Evolutionary conservation across 2,888 invertebrate species (phyloP).

Genomic region (Priocnemis perturbator): DNA sequence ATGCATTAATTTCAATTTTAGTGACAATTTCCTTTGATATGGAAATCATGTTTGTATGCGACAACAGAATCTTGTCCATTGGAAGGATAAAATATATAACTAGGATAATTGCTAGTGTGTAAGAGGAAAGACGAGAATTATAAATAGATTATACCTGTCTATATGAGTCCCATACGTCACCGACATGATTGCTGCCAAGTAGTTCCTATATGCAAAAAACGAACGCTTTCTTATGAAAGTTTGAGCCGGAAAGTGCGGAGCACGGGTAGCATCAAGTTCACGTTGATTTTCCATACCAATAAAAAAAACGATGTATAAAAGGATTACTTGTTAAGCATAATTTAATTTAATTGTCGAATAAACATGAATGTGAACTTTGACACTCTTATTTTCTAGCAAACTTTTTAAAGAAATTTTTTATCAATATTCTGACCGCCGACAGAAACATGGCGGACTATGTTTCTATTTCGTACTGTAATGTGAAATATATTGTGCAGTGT

Average conservation of each 20-base stretch:
- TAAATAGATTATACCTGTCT: conserved; percentile 57
- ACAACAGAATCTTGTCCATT: conserved; percentile 53
- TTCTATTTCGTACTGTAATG: conserved; percentile 46
- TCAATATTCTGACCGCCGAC: conserved; percentile 12
- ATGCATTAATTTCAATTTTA: conserved; percentile 57
- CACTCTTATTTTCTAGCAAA: background rate
- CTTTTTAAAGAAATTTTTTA: conserved; percentile 54
- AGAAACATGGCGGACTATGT: conserved; percentile 23
- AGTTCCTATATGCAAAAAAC: conserved; percentile 64
- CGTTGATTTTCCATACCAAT: conserved; percentile 49
- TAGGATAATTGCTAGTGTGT: conserved; percentile 62
- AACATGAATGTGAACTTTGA: conserved; percentile 59
- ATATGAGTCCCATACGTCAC: conserved; percentile 57
- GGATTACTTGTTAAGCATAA: conserved; percentile 66
- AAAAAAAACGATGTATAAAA: conserved; percentile 49
- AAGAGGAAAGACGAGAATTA: conserved; percentile 55
- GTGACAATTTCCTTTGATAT: conserved; percentile 43
- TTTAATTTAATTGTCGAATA: conserved; percentile 67
- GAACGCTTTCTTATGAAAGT: conserved; percentile 39
- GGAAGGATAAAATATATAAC: conserved; percentile 49
- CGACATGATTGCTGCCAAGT: conserved; percentile 63
- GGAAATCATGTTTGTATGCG: conserved; percentile 53
- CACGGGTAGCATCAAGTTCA: conserved; percentile 55
- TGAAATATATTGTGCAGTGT: conserved; percentile 1
- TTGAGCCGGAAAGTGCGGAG: conserved; percentile 47